Percentiles rank a stretch among this genome's conserved stretches.
Evolutionary conservation across 2,888 invertebrate species (phyloP).

Genomic region (Tipula confusa): DNA sequence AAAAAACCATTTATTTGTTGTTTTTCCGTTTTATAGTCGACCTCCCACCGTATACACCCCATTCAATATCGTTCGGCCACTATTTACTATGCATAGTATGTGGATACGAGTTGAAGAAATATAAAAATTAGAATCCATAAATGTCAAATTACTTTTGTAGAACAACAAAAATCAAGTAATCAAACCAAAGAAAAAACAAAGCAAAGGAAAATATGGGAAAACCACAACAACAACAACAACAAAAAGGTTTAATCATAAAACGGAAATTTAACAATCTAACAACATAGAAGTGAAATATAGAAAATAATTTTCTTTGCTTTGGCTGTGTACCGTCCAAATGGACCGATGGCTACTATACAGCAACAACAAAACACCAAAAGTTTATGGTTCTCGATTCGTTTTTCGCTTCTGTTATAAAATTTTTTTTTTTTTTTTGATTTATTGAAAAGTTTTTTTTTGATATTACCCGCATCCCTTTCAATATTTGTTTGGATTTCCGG

Average conservation of each 20-base stretch:
- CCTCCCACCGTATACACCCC: neutral
- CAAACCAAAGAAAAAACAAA: neutral
- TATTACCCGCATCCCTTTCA: neutral
- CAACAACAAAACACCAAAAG: neutral
- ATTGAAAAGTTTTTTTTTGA: neutral
- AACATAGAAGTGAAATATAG: neutral
- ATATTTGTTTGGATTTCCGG: neutral
- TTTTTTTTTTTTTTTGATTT: neutral
- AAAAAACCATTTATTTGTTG: neutral
- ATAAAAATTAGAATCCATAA: constrained; percentile 20
- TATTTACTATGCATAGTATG: neutral
- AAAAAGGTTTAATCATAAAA: constrained; percentile 21
- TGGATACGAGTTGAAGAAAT: neutral
- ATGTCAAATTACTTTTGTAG: constrained; percentile 12
- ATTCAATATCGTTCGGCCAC: neutral
- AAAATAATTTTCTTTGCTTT: neutral
- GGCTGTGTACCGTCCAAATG: neutral
- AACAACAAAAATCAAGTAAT: neutral
- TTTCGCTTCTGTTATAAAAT: neutral
- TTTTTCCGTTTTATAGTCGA: neutral
- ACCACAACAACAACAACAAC: neutral
- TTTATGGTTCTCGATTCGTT: neutral
- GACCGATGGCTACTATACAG: neutral
- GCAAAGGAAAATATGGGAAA: neutral
- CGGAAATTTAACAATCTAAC: neutral